Conservation (phyloP, 2,113 vertebrate species). For the Tautogolabrus adspersus region DNA sequence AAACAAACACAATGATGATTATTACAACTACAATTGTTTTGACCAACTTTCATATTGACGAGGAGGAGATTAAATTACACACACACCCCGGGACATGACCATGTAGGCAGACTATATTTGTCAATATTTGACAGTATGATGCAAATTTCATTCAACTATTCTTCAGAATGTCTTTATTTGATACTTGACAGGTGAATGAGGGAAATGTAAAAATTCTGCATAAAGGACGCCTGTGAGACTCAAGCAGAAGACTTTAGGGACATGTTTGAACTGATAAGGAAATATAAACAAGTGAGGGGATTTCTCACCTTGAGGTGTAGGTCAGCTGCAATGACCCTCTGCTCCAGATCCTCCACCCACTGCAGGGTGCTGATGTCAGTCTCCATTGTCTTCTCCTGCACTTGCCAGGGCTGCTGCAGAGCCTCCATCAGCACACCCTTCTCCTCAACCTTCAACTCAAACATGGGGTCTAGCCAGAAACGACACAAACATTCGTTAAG, state of each 20-base stretch:
- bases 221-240: too few species aligned
- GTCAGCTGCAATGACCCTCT: conserved; percentile 90
- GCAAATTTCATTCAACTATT: too few species aligned
- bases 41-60: not conserved
- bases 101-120: not conserved
- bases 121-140: not conserved
- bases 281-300: too few species aligned
- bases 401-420: conserved; percentile 86
- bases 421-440: conserved; percentile 78
- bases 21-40: not conserved
- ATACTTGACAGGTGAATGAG: too few species aligned
- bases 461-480: conserved; percentile 83
- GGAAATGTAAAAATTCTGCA: too few species aligned
- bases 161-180: too few species aligned
- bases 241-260: too few species aligned
- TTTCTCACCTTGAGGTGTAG: conserved; percentile 90
- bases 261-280: too few species aligned
- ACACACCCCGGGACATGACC: not conserved
- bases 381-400: conserved; percentile 87
- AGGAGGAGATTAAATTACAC: too few species aligned
- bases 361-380: conserved; percentile 88
- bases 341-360: conserved; percentile 95
- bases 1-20: conserved; percentile 35
- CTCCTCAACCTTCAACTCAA: conserved; percentile 81
- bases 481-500: not conserved